Evolutionary conservation across 2,888 invertebrate species (phyloP), one percentile per base, ranked within the genome.

Genomic region (Hyalella azteca): DNA sequence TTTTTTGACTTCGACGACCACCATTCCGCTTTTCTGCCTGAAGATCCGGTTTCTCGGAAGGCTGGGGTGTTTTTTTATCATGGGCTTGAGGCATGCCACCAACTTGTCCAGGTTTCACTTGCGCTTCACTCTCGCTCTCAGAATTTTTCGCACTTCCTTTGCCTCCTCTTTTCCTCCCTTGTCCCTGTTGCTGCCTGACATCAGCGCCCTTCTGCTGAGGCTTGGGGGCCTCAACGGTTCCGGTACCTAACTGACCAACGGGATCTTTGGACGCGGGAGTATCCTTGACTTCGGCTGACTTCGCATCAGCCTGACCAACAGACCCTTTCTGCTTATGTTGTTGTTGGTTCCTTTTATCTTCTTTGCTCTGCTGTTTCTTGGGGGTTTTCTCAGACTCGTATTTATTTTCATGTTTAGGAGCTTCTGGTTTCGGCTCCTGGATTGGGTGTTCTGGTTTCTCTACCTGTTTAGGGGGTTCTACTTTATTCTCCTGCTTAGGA

Each of bases 331-430:
- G 76, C 9, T 76, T n/a, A 32, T 36, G 40, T 26, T 40, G 39
- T 60, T 60, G 78, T 41, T 60, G 66, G 9, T 78, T 78, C 39
- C 66, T 66, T 26, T 66, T 78, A 40, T 48, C 54, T 19, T 54
- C 54, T 22, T 29, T 19, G 36, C 29, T 49, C 36, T 76, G 40
- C 26, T 76, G 76, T 54, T 26, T 54, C 54, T 26, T 54, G 26
- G 22, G 22, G 54, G 9, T 54, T 54, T 26, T n/a, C n/a, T 15
- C 19, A 39, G 39, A 36, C 36, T 66, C 66, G 9, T 19, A 22
- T 45, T 45, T 45, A n/a, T n/a, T n/a, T n/a, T n/a, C n/a, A n/a
- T n/a, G n/a, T n/a, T 66, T 66, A 66, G 66, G 75, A 4, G 15
- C 11, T 40, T 15, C 76, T 77, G 45, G 13, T 19, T 49, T 49